Base-by-base conservation (phyloP, 2,113 vertebrate genomes). In the Corythornis vintsioides region DNA sequence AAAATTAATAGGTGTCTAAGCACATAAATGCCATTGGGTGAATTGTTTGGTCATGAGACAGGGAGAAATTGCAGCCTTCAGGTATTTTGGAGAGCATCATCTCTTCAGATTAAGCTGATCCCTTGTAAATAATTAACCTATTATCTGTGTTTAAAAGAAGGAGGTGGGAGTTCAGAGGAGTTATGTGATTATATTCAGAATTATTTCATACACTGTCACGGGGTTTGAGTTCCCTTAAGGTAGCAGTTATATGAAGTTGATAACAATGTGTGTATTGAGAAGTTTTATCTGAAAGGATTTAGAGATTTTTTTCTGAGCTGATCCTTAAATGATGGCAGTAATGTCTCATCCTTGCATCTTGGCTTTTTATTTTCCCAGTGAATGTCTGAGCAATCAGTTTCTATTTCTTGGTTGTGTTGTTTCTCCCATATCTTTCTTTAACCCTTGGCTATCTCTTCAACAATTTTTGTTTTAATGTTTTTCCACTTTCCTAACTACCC, bases 181-280 rank as follows among this genome's bases (percentile, higher is more conserved):
- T 81, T 92, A 24, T 0, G 2, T 90, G 88, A 65, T 91, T 80
- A 66, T 33, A 50, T 57, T 61, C 72, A 66, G 75, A 88, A 72
- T 79, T 64, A 85, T 45, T 93, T 91, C 79, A 47, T 61, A 48
- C 26, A 15, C 69, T 83, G 74, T 80, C 70, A 52, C 20, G n/a
- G 28, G 63, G 28, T 78, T 87, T 85, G 71, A 89, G 82, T 94
- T 91, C 75, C 52, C 47, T 87, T 87, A 69, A 89, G 63, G 81
- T 89, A 65, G 71, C 64, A 76, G 65, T 79, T 93, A 47, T 3
- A 4, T 70, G 42, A 79, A 85, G 31, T 24, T 40, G 50, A 25
- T 67, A 59, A 66, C 48, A 63, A 55, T 28, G 61, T 84, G 43
- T 59, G 11, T 45, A 42, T 71, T 40, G 53, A 88, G n/a, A 33